A percentile compares a stretch with the other conserved stretches of the same genome.
These are phyloP conservation scores for Callipepla californica DNA, from an alignment of 2,113 vertebrate genomes.

Conservation along the genomic window DNA sequence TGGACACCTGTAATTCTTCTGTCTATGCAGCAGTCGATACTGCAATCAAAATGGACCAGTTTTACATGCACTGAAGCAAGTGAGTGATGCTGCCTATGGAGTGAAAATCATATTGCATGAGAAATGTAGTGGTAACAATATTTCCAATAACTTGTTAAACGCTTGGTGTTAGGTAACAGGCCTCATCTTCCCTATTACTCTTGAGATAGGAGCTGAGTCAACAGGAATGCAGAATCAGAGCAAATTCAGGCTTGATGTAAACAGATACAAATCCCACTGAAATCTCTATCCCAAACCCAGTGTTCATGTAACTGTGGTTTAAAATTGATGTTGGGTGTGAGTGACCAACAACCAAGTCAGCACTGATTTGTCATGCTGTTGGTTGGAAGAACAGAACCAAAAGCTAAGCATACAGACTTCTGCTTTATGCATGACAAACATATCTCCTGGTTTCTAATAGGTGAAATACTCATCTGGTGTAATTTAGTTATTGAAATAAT, in stretches of 20 bases:
- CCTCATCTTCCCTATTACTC: background rate
- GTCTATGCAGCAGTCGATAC: background rate
- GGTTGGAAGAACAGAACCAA: background rate
- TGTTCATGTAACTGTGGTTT: background rate
- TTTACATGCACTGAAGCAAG: background rate
- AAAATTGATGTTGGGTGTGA: background rate
- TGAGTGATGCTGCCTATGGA: background rate
- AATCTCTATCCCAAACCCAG: background rate
- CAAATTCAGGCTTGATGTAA: conserved; percentile 21
- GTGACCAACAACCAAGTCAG: background rate
- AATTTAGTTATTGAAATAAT: conserved; percentile 14
- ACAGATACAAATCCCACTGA: background rate
- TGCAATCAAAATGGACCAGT: background rate
- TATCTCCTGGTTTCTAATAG: background rate
- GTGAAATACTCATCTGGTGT: background rate
- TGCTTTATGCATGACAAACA: background rate
- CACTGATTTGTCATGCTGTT: background rate
- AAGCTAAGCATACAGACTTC: background rate
- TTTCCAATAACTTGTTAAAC: background rate
- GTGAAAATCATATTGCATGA: background rate
- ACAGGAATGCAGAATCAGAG: background rate
- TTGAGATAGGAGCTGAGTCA: conserved; percentile 2
- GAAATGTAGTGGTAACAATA: background rate
- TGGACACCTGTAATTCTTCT: background rate
- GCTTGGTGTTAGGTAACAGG: background rate